Percentiles rank a stretch among this genome's conserved stretches.
Conservation (phyloP, 2,797 vertebrate species). For the Lutjanus argentimaculatus region DNA sequence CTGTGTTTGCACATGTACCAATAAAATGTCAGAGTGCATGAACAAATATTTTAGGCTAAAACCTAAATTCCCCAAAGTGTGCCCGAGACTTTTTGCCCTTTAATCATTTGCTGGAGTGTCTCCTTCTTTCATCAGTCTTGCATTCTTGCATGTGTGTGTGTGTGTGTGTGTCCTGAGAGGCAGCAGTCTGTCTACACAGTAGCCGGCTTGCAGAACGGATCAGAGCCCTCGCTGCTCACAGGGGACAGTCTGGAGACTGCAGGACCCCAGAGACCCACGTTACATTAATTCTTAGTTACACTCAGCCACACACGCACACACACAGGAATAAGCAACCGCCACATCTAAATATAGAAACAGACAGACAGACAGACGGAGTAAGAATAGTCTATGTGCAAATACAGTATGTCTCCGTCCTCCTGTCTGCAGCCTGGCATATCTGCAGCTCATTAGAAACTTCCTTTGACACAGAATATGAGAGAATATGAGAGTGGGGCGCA, state of each 20-base stretch:
- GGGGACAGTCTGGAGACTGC: slow-evolving; percentile 54
- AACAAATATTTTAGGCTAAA: slow-evolving; percentile 29
- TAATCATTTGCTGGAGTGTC: slow-evolving; percentile 67
- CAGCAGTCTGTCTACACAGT: slow-evolving; percentile 46
- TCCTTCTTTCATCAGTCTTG: slow-evolving; percentile 81
- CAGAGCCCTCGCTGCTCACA: slow-evolving; percentile 56
- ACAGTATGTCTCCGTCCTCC: slow-evolving; percentile 5
- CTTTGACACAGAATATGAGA: slow-evolving; percentile 83
- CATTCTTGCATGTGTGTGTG: slow-evolving; percentile 41
- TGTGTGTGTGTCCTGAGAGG: slow-evolving; percentile 42
- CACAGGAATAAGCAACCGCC: slow-evolving; percentile 1
- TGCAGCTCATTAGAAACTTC: slow-evolving; percentile 83
- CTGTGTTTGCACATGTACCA: not conserved
- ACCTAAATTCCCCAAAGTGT: slow-evolving; percentile 19
- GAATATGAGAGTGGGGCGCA: slow-evolving; percentile 75
- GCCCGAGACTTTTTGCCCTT: slow-evolving; percentile 46
- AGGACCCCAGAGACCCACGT: slow-evolving; percentile 20
- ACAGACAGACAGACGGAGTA: slow-evolving; percentile 13
- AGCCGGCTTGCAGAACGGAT: slow-evolving; percentile 55
- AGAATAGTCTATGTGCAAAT: slow-evolving; percentile 25
- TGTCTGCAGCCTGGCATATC: slow-evolving; percentile 45
- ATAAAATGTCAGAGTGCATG: not conserved
- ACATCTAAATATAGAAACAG: slow-evolving; percentile 32
- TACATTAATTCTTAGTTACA: slow-evolving; percentile 41
- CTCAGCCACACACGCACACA: slow-evolving; percentile 10